Percentiles rank a stretch among this genome's conserved stretches.
Evolutionary conservation across 2,797 vertebrate genomes (phyloP).

Genomic region (Gymnothorax javanicus): DNA sequence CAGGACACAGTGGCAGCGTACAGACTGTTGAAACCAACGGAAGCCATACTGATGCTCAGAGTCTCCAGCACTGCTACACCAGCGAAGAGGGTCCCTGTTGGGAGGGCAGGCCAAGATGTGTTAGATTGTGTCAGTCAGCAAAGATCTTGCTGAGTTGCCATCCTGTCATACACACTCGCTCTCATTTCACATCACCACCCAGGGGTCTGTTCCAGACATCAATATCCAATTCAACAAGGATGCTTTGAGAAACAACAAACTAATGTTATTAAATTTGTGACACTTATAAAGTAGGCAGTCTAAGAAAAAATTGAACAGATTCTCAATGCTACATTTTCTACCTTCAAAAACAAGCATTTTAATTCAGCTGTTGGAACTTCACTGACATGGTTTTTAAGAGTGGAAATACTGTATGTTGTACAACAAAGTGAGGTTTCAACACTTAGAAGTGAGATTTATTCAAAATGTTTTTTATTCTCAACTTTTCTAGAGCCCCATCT

Average conservation of each 20-base stretch:
- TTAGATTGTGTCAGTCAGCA: no score
- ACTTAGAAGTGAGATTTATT: no score
- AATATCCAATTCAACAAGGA: neutral
- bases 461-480: no score
- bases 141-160: neutral
- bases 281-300: neutral
- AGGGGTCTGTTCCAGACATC: neutral
- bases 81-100: constrained; percentile 88
- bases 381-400: neutral
- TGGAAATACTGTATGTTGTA: neutral
- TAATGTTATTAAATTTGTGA: neutral
- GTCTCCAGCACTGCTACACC: constrained; percentile 86
- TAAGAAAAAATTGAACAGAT: neutral
- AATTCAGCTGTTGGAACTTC: neutral
- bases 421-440: neutral
- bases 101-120: neutral
- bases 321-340: neutral
- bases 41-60: constrained; percentile 66
- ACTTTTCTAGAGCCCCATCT: no score
- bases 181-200: no score
- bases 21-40: constrained; percentile 76
- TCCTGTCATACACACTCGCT: neutral
- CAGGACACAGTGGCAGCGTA: constrained; percentile 85
- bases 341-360: constrained; percentile 18
- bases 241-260: neutral